phyloP scores from a whole-genome alignment of 2,888 invertebrate genomes.

The Dinocampus coccinellae region DNA sequence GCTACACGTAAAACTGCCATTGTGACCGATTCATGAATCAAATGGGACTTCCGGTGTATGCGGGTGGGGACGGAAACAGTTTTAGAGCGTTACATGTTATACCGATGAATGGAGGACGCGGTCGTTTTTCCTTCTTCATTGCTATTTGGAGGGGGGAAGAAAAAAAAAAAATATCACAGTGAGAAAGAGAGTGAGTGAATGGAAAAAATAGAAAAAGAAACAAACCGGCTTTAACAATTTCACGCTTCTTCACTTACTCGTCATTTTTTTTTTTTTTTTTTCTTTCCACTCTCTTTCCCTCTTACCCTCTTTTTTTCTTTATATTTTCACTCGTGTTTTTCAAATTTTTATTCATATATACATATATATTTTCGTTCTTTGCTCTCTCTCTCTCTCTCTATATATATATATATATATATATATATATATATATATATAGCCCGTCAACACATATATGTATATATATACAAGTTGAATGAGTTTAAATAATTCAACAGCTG shows the following conservation, averaged over 20 bases:
- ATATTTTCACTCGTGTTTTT: too few species aligned
- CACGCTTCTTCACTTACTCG: conserved; percentile 33
- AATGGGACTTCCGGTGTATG: conserved; percentile 66
- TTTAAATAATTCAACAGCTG: conserved; percentile 9
- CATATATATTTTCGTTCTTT: background rate
- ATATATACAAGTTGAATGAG: background rate
- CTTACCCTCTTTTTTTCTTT: background rate
- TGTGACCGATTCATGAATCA: conserved; percentile 69
- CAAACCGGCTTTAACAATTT: conserved; percentile 49
- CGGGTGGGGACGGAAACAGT: conserved; percentile 66
- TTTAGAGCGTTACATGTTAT: conserved; percentile 63
- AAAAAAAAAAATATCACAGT: conserved; percentile 7
- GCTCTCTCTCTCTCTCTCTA: background rate
- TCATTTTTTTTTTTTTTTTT: background rate
- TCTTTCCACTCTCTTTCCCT: background rate
- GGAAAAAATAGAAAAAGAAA: conserved; percentile 54
- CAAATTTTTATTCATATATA: too few species aligned
- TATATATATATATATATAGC: too few species aligned
- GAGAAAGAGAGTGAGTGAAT: conserved; percentile 3
- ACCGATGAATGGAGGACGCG: conserved; percentile 55
- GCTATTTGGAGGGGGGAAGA: conserved; percentile 34
- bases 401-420: too few species aligned
- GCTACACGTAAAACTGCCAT: conserved; percentile 66
- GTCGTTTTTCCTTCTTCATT: conserved; percentile 49
- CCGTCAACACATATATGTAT: too few species aligned